Evolutionary conservation across 2,797 vertebrate genomes (phyloP).

Genomic region (Adelosebastes latens): DNA sequence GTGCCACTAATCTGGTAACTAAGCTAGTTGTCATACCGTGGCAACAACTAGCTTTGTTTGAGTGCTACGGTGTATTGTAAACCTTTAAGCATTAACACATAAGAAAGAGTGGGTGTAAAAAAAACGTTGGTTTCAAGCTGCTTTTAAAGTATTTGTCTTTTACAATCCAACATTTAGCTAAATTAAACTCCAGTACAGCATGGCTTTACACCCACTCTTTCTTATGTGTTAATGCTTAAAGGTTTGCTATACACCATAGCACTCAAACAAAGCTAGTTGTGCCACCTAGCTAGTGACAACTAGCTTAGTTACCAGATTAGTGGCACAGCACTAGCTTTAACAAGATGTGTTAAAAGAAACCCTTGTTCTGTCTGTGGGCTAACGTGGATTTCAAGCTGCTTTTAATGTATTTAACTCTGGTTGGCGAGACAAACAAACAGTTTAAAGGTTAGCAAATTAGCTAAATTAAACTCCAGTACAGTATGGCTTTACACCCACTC

Average conservation of each 20-base stretch:
- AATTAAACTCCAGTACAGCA: too few relatives aligned
- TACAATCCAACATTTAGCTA: too few relatives aligned
- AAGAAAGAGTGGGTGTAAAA: neutral
- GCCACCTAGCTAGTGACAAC: neutral
- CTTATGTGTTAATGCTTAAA: neutral
- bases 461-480: neutral
- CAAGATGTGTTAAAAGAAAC: constrained; percentile 11
- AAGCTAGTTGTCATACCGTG: neutral
- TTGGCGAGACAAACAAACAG: too few relatives aligned
- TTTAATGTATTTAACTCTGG: too few relatives aligned
- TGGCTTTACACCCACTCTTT: neutral
- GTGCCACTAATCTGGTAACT: constrained; percentile 16
- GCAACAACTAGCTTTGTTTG: neutral
- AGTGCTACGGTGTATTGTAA: neutral
- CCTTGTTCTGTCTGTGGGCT: neutral
- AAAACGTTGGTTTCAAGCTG: too few relatives aligned
- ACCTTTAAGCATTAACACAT: neutral
- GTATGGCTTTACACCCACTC: neutral
- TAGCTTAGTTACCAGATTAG: constrained; percentile 8
- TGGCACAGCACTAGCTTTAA: constrained; percentile 14
- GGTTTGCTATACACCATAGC: neutral
- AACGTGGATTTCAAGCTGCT: too few relatives aligned
- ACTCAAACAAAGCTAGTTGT: neutral
- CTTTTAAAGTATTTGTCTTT: too few relatives aligned
- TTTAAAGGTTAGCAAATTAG: too few relatives aligned